phyloP scores from a whole-genome alignment of 2,888 invertebrate species.

The Corythucha ciliata region DNA sequence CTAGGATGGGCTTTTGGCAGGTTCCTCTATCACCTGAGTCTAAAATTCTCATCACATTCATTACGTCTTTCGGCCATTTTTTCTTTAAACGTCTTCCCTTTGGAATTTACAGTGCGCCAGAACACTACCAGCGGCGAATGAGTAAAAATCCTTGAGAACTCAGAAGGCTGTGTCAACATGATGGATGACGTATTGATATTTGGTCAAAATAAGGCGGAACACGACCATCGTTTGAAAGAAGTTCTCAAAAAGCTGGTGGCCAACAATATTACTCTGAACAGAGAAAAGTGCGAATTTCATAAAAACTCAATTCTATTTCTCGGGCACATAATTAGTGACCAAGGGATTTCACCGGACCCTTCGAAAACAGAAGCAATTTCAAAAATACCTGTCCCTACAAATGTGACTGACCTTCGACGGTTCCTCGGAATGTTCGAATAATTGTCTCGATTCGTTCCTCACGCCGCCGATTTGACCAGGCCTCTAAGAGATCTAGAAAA shows the following conservation, averaged over 20 bases:
- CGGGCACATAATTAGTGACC: neutral
- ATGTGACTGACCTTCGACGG: conserved; percentile 32
- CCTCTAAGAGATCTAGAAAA: neutral
- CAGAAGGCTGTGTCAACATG: conserved; percentile 17
- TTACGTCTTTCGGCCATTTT: neutral
- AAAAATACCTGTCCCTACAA: conserved; percentile 26
- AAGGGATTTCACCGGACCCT: neutral
- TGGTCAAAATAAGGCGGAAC: conserved; percentile 20
- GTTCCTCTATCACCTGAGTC: conserved; percentile 26
- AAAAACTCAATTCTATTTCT: neutral
- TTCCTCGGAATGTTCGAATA: conserved; percentile 25
- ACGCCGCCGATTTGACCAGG: neutral
- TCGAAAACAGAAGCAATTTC: neutral
- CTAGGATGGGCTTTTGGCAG: conserved; percentile 35
- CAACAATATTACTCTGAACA: neutral
- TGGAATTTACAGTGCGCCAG: conserved; percentile 28
- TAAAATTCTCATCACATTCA: neutral
- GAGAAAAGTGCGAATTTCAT: neutral
- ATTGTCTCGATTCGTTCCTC: conserved; percentile 20
- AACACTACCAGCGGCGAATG: conserved; percentile 13
- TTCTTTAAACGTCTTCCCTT: neutral
- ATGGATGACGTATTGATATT: conserved; percentile 23
- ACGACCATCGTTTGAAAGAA: conserved; percentile 14
- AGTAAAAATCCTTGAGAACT: conserved; percentile 2
- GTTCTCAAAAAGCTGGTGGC: neutral